A percentile compares a stretch with the other conserved stretches of the same genome.
phyloP scores from a whole-genome alignment of 2,113 vertebrate genomes.

The Heterochromis multidens region DNA sequence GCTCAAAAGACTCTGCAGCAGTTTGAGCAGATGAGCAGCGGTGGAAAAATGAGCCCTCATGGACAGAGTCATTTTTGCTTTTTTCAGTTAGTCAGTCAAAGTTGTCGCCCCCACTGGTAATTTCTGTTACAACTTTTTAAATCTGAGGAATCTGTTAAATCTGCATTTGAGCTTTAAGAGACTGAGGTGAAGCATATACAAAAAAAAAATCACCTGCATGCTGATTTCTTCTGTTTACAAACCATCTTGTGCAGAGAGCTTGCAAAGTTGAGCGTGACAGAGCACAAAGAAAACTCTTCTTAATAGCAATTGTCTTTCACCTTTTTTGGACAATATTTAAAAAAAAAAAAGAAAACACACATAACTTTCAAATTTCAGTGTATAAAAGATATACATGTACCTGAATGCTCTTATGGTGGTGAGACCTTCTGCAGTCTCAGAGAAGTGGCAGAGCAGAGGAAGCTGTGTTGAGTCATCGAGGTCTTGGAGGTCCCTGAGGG shows the following conservation, averaged over 20 bases:
- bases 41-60: no score
- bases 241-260: background rate
- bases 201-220: background rate
- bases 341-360: background rate
- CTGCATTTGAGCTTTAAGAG: background rate
- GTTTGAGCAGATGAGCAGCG: no score
- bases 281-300: background rate
- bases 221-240: background rate
- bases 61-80: no score
- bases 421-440: constrained; percentile 95
- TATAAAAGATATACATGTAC: constrained; percentile 54
- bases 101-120: no score
- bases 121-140: no score
- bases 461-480: constrained; percentile 95
- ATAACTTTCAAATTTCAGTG: background rate
- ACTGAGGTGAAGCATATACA: background rate
- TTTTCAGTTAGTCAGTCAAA: no score
- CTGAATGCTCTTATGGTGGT: constrained; percentile 95
- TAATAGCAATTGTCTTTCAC: background rate
- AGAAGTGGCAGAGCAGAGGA: constrained; percentile 96
- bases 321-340: background rate
- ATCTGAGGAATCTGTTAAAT: no score
- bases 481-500: constrained; percentile 91
- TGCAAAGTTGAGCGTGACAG: no score
- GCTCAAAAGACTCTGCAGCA: no score